A percentile compares a stretch with the other conserved stretches of the same genome.
phyloP scores from a whole-genome alignment of 2,797 vertebrate genomes.

The Myiotriccus ornatus region DNA sequence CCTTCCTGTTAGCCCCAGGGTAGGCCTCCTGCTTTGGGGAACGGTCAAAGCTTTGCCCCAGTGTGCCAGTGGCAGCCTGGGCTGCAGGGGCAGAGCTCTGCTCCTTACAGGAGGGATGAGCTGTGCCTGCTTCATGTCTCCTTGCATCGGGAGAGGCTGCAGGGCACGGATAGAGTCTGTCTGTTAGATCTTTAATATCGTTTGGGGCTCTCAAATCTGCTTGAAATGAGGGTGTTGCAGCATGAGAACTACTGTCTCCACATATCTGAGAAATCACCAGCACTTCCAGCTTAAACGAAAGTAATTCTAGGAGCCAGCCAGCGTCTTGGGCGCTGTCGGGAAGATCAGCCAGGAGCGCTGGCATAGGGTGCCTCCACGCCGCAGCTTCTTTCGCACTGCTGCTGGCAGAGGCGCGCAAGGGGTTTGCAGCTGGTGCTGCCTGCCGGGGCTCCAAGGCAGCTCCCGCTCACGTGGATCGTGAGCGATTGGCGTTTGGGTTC shows the following conservation, averaged over 20 bases:
- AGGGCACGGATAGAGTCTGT: not conserved
- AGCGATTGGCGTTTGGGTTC: accelerated
- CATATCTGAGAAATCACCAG: not conserved
- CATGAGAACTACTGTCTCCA: not conserved
- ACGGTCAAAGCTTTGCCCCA: not conserved
- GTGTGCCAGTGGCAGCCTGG: not conserved
- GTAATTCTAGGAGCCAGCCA: not conserved
- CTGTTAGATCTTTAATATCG: not conserved
- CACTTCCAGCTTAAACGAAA: not conserved
- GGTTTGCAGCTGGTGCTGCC: not conserved
- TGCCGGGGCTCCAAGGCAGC: not conserved
- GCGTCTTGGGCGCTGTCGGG: not conserved
- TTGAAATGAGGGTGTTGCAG: not conserved
- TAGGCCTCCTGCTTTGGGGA: accelerated
- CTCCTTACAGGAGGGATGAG: not conserved
- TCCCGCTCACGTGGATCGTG: not conserved
- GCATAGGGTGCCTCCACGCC: not conserved
- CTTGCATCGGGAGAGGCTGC: not conserved
- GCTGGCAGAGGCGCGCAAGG: not conserved
- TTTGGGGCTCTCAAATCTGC: not conserved
- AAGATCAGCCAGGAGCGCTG: not conserved
- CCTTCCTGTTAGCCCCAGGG: too few relatives aligned
- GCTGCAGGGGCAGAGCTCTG: not conserved
- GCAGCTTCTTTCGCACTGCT: not conserved
- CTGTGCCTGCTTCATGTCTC: not conserved